A percentile compares a stretch with the other conserved stretches of the same genome.
Evolutionary conservation across 2,888 invertebrate genomes (phyloP).

Genomic region (Blera fallax): DNA sequence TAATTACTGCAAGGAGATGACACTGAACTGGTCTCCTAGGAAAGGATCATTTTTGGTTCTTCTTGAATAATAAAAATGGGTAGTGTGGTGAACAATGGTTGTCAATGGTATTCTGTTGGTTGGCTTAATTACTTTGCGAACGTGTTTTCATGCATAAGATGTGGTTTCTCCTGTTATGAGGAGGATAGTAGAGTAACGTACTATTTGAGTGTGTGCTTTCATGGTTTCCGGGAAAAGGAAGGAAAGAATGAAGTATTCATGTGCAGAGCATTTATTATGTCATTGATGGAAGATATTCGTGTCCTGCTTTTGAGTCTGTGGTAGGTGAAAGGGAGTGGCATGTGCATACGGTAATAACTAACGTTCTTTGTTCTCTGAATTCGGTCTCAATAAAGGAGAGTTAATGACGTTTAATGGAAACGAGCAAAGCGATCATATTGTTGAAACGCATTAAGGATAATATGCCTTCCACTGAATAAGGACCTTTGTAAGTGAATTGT

Average conservation of each 20-base stretch:
- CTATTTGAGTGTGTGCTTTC: not conserved
- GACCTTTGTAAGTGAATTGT: too few relatives aligned
- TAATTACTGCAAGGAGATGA: conserved; percentile 56
- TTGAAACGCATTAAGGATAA: not conserved
- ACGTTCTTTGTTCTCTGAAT: not conserved
- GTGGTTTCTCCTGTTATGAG: not conserved
- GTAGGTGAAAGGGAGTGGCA: not conserved
- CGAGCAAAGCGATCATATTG: not conserved
- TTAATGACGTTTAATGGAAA: not conserved
- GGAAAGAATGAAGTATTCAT: conserved; percentile 1
- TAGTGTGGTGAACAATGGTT: not conserved
- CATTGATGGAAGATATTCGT: not conserved
- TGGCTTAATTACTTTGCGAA: conserved; percentile 25
- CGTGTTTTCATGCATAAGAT: conserved; percentile 35
- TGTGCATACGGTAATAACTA: not conserved
- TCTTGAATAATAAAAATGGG: conserved; percentile 5
- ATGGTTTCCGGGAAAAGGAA: not conserved
- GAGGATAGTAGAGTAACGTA: not conserved
- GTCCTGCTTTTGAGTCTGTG: not conserved
- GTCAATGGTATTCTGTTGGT: conserved; percentile 12
- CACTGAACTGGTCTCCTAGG: not conserved
- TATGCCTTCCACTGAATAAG: not conserved
- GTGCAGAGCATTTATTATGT: conserved; percentile 1
- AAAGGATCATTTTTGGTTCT: conserved; percentile 9
- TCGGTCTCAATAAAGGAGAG: not conserved